Conservation (phyloP, 2,113 vertebrate species). For the Rhadina sibilatrix region DNA sequence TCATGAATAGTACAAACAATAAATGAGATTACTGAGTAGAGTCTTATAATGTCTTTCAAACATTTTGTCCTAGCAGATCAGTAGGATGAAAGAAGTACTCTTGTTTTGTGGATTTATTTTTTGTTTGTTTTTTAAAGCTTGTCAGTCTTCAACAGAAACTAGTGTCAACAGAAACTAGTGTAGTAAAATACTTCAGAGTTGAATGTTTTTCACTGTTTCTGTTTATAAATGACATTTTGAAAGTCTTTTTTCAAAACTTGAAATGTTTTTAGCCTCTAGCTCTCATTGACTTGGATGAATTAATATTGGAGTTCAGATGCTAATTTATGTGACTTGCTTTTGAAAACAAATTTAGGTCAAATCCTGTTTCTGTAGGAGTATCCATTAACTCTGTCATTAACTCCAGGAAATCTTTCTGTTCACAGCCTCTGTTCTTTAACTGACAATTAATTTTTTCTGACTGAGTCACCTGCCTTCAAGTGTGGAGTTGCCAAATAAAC, state of each 20-base stretch:
- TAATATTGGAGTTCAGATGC: slow-evolving; percentile 16
- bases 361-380: background rate
- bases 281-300: slow-evolving; percentile 30
- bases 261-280: slow-evolving; percentile 14
- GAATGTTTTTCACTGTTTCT: background rate
- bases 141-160: background rate
- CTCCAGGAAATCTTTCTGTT: slow-evolving; percentile 4
- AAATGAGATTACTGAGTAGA: background rate
- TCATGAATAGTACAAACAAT: background rate
- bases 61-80: background rate
- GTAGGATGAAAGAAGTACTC: background rate
- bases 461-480: slow-evolving; percentile 17
- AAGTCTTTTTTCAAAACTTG: background rate
- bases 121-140: background rate
- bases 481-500: background rate
- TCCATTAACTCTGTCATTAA: slow-evolving; percentile 19
- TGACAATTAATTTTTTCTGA: slow-evolving; percentile 29
- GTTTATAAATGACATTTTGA: background rate
- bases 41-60: background rate
- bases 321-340: slow-evolving; percentile 34
- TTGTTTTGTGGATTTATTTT: background rate
- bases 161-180: background rate
- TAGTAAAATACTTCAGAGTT: background rate
- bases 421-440: slow-evolving; percentile 51
- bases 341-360: slow-evolving; percentile 53